Percentiles rank a stretch among this genome's conserved stretches.
These are phyloP conservation scores for Diploptera punctata DNA, from an alignment of 2,888 invertebrate species.

Conservation along the genomic window DNA sequence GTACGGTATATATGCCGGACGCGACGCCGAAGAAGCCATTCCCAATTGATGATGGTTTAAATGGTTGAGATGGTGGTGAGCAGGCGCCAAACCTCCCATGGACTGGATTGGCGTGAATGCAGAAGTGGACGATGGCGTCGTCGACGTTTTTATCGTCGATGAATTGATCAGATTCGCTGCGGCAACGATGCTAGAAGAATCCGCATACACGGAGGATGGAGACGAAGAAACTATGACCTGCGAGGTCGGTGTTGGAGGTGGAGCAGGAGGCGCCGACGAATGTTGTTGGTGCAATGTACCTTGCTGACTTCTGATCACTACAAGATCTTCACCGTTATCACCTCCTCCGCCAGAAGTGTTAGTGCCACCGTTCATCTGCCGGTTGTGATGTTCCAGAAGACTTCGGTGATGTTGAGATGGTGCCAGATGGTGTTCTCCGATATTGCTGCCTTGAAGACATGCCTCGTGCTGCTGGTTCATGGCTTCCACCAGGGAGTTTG, in stretches of 20 bases:
- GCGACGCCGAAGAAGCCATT: conserved; percentile 39
- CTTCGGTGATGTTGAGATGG: conserved; percentile 67
- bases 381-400: conserved; percentile 53
- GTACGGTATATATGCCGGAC: conserved; percentile 78
- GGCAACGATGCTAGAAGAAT: conserved; percentile 54
- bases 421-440: conserved; percentile 52
- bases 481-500: conserved; percentile 57
- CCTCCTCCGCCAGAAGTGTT: conserved; percentile 44
- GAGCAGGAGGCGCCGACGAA: conserved; percentile 54
- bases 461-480: conserved; percentile 48
- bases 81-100: conserved; percentile 64
- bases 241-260: conserved; percentile 50
- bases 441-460: conserved; percentile 48
- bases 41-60: conserved; percentile 60
- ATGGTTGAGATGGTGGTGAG: conserved; percentile 60
- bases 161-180: conserved; percentile 59
- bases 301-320: conserved; percentile 37
- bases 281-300: conserved; percentile 47
- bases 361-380: conserved; percentile 46
- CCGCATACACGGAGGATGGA: conserved; percentile 38
- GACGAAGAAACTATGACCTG: conserved; percentile 40
- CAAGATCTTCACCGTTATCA: conserved; percentile 41
- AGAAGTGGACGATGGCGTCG: conserved; percentile 82
- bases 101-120: conserved; percentile 96
- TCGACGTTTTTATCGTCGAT: conserved; percentile 62